phyloP scores from a whole-genome alignment of 2,797 vertebrate species.

The Podarcis siculus region DNA sequence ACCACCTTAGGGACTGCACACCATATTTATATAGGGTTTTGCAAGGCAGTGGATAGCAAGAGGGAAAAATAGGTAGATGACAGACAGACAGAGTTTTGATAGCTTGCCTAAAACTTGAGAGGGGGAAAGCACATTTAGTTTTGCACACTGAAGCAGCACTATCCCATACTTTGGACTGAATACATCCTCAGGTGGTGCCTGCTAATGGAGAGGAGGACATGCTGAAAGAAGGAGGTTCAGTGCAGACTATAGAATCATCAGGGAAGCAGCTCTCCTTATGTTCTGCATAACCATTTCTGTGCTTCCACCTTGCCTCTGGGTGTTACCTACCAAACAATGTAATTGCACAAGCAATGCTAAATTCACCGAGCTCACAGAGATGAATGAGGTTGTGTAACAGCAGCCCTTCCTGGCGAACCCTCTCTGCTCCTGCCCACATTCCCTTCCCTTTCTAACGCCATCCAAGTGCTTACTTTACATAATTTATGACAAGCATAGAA shows the following conservation, averaged over 20 bases:
- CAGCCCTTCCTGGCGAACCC: neutral
- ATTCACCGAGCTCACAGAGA: neutral
- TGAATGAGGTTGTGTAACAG: neutral
- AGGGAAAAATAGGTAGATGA: too few species aligned
- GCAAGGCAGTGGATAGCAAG: too few species aligned
- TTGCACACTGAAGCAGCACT: neutral
- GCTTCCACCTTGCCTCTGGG: neutral
- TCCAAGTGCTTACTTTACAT: constrained; percentile 16
- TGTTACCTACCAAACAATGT: neutral
- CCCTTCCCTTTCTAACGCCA: neutral
- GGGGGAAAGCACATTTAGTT: neutral
- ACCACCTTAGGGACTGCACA: too few species aligned
- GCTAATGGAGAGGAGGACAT: neutral
- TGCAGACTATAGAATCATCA: neutral
- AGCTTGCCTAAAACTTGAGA: neutral
- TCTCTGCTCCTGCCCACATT: neutral
- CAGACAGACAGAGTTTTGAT: neutral
- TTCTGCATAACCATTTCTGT: neutral
- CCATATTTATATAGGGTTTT: too few species aligned
- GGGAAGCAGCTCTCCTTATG: neutral
- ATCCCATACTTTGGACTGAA: neutral
- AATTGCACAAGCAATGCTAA: neutral
- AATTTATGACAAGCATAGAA: constrained; percentile 21
- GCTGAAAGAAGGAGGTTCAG: neutral
- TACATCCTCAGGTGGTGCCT: neutral